phyloP scores from a whole-genome alignment of 2,797 vertebrate species.

The Premnoplex brunnescens region DNA sequence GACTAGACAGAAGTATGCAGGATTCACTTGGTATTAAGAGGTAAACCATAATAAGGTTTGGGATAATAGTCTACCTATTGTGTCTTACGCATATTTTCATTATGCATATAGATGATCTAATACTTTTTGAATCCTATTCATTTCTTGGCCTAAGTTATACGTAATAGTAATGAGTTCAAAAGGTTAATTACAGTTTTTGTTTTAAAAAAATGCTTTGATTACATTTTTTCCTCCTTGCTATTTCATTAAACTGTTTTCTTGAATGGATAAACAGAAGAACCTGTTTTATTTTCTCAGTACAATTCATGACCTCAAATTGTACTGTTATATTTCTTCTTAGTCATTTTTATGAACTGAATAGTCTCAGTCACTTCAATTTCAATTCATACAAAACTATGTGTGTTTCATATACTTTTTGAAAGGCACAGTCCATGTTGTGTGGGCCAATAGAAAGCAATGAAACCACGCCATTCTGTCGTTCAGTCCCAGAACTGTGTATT shows the following conservation, averaged over 20 bases:
- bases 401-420: neutral
- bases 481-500: neutral
- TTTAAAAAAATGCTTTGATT: neutral
- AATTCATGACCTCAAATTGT: neutral
- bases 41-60: neutral
- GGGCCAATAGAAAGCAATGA: neutral
- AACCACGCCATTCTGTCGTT: neutral
- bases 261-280: neutral
- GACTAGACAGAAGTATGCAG: neutral
- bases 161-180: neutral
- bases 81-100: neutral
- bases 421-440: rapidly evolving
- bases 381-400: neutral
- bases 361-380: neutral
- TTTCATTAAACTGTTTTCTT: neutral
- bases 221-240: neutral
- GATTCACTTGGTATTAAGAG: neutral
- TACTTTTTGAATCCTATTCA: neutral
- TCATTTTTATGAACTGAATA: neutral
- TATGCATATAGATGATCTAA: neutral
- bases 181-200: neutral
- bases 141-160: neutral
- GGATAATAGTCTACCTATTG: neutral
- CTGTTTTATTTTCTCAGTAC: neutral
- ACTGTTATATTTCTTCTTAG: neutral